Percentiles rank a stretch among this genome's conserved stretches.
Evolutionary conservation across 2,888 invertebrate genomes (phyloP).

Genomic region (Papilio demoleus): DNA sequence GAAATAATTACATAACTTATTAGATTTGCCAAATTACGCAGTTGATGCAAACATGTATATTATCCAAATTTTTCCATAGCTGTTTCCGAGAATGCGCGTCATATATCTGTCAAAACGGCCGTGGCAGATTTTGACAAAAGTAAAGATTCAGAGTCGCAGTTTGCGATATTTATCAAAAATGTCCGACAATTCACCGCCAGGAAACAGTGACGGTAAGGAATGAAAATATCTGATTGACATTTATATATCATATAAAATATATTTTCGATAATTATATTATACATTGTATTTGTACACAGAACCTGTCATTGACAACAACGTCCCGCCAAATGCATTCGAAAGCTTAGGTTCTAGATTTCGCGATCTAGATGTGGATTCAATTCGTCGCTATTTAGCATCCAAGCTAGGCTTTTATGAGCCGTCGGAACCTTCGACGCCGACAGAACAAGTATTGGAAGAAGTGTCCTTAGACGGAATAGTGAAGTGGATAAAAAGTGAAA

Average conservation of each 20-base stretch:
- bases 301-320: slow-evolving; percentile 50
- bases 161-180: slow-evolving; percentile 66
- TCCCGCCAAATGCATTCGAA: slow-evolving; percentile 74
- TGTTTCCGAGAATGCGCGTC: slow-evolving; percentile 66
- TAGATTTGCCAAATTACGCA: neutral
- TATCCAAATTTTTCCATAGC: slow-evolving; percentile 43
- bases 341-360: slow-evolving; percentile 65
- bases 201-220: slow-evolving; percentile 71
- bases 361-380: slow-evolving; percentile 84
- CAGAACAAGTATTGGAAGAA: slow-evolving; percentile 85
- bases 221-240: slow-evolving; percentile 16
- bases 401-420: slow-evolving; percentile 85
- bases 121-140: slow-evolving; percentile 70
- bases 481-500: slow-evolving; percentile 89
- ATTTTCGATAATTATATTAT: slow-evolving; percentile 34
- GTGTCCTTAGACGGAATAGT: slow-evolving; percentile 90
- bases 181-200: slow-evolving; percentile 78
- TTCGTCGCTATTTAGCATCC: slow-evolving; percentile 86
- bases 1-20: slow-evolving; percentile 9
- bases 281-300: slow-evolving; percentile 62
- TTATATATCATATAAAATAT: slow-evolving; percentile 12
- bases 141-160: slow-evolving; percentile 73
- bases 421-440: slow-evolving; percentile 61
- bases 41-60: slow-evolving; percentile 18
- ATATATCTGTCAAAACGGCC: slow-evolving; percentile 68